Percentiles rank a stretch among this genome's conserved stretches.
Evolutionary conservation across 2,888 invertebrate species (phyloP).

Genomic region (Gryllus longicercus): DNA sequence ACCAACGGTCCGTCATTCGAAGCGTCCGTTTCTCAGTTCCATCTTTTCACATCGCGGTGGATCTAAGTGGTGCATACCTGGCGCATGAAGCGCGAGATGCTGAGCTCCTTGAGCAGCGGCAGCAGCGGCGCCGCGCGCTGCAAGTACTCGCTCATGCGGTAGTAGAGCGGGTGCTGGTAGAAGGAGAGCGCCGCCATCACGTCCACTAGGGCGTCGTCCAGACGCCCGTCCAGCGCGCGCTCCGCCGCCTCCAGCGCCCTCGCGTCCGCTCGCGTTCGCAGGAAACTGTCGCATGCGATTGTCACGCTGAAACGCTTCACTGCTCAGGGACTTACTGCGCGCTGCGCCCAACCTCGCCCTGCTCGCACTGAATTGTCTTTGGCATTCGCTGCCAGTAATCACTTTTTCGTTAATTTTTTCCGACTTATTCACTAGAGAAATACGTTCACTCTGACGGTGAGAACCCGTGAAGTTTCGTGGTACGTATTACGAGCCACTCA

Average conservation of each 20-base stretch:
- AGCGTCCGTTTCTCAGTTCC: no score
- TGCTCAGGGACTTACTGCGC: no score
- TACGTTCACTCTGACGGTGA: no score
- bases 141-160: constrained; percentile 37
- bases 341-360: no score
- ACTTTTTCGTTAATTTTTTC: no score
- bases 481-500: no score
- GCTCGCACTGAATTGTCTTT: no score
- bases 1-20: no score
- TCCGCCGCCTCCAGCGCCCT: neutral
- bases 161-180: constrained; percentile 40
- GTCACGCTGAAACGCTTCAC: neutral
- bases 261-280: neutral
- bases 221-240: neutral
- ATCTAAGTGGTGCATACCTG: neutral
- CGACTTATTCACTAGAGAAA: no score
- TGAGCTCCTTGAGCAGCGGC: constrained; percentile 21
- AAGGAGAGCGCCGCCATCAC: constrained; percentile 38
- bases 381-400: no score
- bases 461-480: no score
- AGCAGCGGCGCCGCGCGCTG: constrained; percentile 34
- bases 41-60: no score
- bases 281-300: neutral
- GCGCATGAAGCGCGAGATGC: constrained; percentile 24
- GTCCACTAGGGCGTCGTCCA: constrained; percentile 29